Base-by-base conservation (phyloP, 2,888 invertebrate genomes). In the Ichneumoninae sp. region DNA sequence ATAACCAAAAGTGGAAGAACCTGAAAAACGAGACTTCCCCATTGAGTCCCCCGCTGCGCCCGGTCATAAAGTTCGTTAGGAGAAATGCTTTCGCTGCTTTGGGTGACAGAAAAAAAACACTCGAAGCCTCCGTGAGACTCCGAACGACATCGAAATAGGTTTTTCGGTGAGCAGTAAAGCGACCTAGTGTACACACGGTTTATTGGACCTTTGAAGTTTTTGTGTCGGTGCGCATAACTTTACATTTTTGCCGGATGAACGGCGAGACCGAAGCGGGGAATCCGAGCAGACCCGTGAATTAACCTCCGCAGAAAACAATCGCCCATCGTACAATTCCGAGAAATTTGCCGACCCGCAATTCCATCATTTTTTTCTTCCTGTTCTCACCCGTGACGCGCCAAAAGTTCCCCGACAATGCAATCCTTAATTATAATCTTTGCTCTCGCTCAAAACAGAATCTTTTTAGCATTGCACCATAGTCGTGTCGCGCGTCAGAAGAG, bases 31-130 rank as follows among this genome's bases (percentile, higher is more conserved):
- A 84, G 84, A 74, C 74, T 50, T 47, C 60, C 50, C 60, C 74
- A 74, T 47, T 75, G 52, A 65, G 57, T 71, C 16, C 69, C 65
- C 57, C 40, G 19, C 62, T 68, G 77, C 69, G 66, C 54, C 3
- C 54, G 78, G 74, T 75, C 77, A 75, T 84, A 81, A 82, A 79
- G 82, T 72, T 75, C 62, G 66, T 76, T 76, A 44, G 79, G 57
- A 82, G 82, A 84, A 84, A 84, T 84, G 78, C 79, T 84, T 84
- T 84, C 82, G 82, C 82, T 76, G 22, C 44, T 30, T 44, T 44
- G 19, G 33, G 16, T 13, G 69, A 52, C n/a, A 1, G 30, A 60
- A 50, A 22, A 47, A 54, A 62, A 70, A 40, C 33, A 33, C 47
- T 26, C 40, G 44, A 74, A 50, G 47, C 62, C 50, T 44, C 26